Evolutionary conservation across 2,113 vertebrate species (phyloP).

Genomic region (Elaphurus davidianus): DNA sequence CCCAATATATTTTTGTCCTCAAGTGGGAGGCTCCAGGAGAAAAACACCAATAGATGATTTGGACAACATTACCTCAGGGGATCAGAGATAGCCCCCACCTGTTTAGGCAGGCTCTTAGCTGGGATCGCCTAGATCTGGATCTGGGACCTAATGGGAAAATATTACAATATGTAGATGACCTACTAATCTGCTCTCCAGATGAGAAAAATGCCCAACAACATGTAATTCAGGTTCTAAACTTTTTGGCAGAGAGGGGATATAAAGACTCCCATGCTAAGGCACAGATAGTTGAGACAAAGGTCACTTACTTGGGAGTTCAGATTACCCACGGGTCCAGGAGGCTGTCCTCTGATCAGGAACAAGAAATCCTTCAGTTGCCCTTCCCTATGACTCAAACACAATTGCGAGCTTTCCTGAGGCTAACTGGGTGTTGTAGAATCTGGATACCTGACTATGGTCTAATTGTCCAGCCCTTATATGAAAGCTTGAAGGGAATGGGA

Average conservation of each 20-base stretch:
- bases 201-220: not conserved
- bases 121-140: not conserved
- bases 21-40: not conserved
- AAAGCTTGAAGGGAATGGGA: not conserved
- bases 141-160: not conserved
- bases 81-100: not conserved
- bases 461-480: not conserved
- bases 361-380: not conserved
- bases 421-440: not conserved
- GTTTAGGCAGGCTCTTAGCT: not conserved
- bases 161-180: not conserved
- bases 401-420: not conserved
- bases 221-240: not conserved
- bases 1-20: not conserved
- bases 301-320: not conserved
- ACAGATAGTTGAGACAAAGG: not conserved
- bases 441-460: not conserved
- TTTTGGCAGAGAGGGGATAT: not conserved
- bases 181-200: not conserved
- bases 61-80: not conserved
- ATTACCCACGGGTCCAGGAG: not conserved
- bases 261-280: not conserved
- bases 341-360: not conserved
- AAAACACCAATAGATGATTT: not conserved
- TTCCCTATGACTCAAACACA: not conserved